Percentiles rank a stretch among this genome's conserved stretches.
phyloP scores from a whole-genome alignment of 2,797 vertebrate genomes.

The Urophycis tenuis region DNA sequence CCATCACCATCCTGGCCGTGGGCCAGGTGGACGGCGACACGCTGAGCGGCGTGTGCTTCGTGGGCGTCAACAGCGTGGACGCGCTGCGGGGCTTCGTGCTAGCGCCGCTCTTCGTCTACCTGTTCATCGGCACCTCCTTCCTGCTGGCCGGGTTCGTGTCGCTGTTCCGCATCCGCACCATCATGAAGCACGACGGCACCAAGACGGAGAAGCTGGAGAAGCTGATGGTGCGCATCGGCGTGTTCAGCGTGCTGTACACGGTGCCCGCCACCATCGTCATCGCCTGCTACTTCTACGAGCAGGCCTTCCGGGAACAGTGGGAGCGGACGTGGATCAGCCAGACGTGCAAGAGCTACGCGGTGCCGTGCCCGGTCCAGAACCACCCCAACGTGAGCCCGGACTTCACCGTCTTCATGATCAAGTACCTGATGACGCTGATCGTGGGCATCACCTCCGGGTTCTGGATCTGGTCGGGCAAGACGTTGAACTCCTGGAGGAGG shows the following conservation, averaged over 20 bases:
- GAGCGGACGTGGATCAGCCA: slow-evolving; percentile 88
- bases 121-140: slow-evolving; percentile 93
- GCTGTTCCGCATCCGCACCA: slow-evolving; percentile 91
- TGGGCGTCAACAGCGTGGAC: slow-evolving; percentile 90
- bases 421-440: slow-evolving; percentile 96
- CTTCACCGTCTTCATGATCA: slow-evolving; percentile 98
- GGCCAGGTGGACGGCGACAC: slow-evolving; percentile 93
- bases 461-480: slow-evolving; percentile 99
- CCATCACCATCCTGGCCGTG: slow-evolving; percentile 87
- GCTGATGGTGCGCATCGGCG: slow-evolving; percentile 91
- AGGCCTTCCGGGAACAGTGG: slow-evolving; percentile 96
- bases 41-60: slow-evolving; percentile 89
- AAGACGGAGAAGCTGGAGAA: slow-evolving; percentile 96
- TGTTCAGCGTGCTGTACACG: slow-evolving; percentile 92
- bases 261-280: slow-evolving; percentile 94
- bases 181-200: slow-evolving; percentile 95
- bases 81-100: slow-evolving; percentile 89
- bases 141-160: slow-evolving; percentile 91
- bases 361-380: slow-evolving; percentile 80
- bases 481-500: slow-evolving; percentile 93
- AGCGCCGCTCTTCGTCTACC: slow-evolving; percentile 88
- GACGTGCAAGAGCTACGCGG: slow-evolving; percentile 87
- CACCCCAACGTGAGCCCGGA: slow-evolving; percentile 84
- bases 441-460: slow-evolving; percentile 96
- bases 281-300: slow-evolving; percentile 95